These are phyloP conservation scores for Nasonovia ribisnigri DNA, from an alignment of 2,888 invertebrate genomes.

Conservation along the genomic window DNA sequence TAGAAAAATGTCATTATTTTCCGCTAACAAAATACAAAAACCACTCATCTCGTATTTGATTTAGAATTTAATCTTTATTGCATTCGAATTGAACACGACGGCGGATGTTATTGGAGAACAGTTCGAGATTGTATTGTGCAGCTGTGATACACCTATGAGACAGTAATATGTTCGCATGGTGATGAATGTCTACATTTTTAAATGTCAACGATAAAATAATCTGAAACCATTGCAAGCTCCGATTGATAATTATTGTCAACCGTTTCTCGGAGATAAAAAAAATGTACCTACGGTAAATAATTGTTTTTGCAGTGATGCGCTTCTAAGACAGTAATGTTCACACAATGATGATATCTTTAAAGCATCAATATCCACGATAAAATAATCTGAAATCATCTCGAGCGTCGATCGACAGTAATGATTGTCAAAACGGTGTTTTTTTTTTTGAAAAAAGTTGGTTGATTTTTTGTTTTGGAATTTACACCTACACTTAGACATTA, in stretches of 20 bases:
- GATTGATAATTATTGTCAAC: background rate
- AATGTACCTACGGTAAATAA: too few relatives aligned
- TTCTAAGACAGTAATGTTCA: too few relatives aligned
- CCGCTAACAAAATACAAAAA: background rate
- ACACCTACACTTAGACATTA: background rate
- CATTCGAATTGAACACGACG: background rate
- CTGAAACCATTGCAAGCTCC: background rate
- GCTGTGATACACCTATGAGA: too few relatives aligned
- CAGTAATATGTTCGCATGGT: too few relatives aligned
- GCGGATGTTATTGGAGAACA: background rate
- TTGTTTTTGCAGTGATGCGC: too few relatives aligned
- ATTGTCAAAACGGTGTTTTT: too few relatives aligned
- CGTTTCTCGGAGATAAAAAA: too few relatives aligned
- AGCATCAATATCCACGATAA: background rate
- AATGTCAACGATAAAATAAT: background rate
- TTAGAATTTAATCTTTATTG: background rate
- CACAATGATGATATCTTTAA: too few relatives aligned
- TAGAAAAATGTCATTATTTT: background rate
- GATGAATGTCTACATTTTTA: too few relatives aligned
- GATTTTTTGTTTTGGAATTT: background rate
- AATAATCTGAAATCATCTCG: background rate
- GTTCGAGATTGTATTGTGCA: too few relatives aligned
- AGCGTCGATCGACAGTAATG: too few relatives aligned
- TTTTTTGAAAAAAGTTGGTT: too few relatives aligned
- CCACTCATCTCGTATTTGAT: background rate